phyloP scores from a whole-genome alignment of 2,888 invertebrate genomes.

The Parnassius orleans region DNA sequence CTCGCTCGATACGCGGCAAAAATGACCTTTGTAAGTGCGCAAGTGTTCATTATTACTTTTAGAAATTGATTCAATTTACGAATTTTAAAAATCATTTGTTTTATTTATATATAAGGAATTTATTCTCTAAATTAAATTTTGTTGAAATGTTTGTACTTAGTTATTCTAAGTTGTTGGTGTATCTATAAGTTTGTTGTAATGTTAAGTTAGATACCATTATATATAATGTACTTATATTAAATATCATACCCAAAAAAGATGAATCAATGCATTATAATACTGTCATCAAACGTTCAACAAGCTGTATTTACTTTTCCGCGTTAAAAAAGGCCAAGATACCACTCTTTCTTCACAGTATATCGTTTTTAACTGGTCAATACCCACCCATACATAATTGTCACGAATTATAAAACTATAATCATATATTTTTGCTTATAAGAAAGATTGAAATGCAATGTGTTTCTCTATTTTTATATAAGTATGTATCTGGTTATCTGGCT shows the following conservation, averaged over 20 bases:
- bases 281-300: neutral
- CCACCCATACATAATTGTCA: no score
- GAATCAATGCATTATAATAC: slow-evolving; percentile 2
- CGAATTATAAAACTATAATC: no score
- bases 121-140: slow-evolving; percentile 9
- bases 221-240: neutral
- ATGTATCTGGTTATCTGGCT: neutral
- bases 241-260: no score
- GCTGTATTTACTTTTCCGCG: neutral
- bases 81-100: neutral
- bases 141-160: slow-evolving; percentile 61
- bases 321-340: no score
- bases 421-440: slow-evolving; percentile 1
- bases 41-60: slow-evolving; percentile 17
- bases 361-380: no score
- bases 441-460: slow-evolving; percentile 10
- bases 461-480: neutral
- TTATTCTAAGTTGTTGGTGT: slow-evolving; percentile 56
- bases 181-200: slow-evolving; percentile 50
- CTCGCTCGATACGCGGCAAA: neutral
- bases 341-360: no score
- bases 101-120: neutral
- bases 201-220: slow-evolving; percentile 32
- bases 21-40: slow-evolving; percentile 20
- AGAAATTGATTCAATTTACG: neutral